Base-by-base conservation (phyloP, 1,140 invertebrate species). In the Drosophila arizonae region DNA sequence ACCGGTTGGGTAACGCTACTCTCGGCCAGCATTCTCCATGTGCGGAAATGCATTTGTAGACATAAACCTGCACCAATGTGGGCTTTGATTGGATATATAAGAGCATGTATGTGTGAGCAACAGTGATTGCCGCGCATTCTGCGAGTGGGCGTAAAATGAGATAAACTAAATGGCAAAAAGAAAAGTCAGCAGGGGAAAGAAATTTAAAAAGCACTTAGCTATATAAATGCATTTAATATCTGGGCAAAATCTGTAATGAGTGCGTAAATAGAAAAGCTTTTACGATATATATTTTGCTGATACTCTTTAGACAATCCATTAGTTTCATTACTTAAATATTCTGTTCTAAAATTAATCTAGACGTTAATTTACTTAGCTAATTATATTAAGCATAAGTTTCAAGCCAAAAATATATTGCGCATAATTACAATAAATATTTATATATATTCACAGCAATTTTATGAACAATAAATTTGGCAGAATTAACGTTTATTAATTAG, bases 11-110 rank as follows among this genome's bases (percentile, higher is more conserved):
- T 28, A 69, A 45, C 54, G 58, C 64, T 58, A 70, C 54, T 74
- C 58, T 74, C 67, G 33, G 57, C 57, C 71, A 62, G 28, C 51
- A 21, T 73, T 69, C 69, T 51, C 71, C 51, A 56, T 45, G 52
- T 68, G 57, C 71, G 71, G 71, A 73, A 69, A 45, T 69, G 57
- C 39, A 39, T 39, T 39, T 11, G 36, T 39, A 39, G 10, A 3
- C 36, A 73, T 15, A 57, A 57, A 21, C 26, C 26, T 41, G 43
- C 26, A 24, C 30, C 6, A 51, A 43, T 58, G 71, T 73, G 71
- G 71, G 65, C 51, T 57, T 24, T 69, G 71, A 69, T 69, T 73
- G 57, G 36, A 73, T 61, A 67, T 41, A 43, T 30, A 30, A 4
- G 28, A 4, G 28, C 28, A 30, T 30, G 24, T 26, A 15, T 48